A percentile compares a stretch with the other conserved stretches of the same genome.
Evolutionary conservation across 2,113 vertebrate genomes (phyloP).

Genomic region (Azemiops feae): DNA sequence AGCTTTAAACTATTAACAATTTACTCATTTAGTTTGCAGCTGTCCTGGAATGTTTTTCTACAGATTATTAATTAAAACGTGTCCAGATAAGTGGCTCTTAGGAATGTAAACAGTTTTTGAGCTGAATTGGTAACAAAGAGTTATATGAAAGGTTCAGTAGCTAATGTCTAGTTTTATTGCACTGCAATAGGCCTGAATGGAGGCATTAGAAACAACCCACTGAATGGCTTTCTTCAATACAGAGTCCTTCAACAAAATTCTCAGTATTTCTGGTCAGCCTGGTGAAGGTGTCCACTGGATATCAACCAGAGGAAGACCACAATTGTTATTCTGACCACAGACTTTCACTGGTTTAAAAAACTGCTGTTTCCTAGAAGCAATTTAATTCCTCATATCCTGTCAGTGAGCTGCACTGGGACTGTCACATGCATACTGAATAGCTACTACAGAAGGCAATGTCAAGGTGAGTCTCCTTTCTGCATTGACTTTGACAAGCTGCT

Average conservation of each 20-base stretch:
- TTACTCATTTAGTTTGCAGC: slow-evolving; percentile 11
- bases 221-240: background rate
- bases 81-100: slow-evolving; percentile 35
- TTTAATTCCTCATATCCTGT: slow-evolving; percentile 32
- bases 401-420: slow-evolving; percentile 10
- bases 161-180: slow-evolving; percentile 10
- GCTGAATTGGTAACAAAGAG: slow-evolving; percentile 16
- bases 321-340: slow-evolving; percentile 33
- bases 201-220: slow-evolving; percentile 20
- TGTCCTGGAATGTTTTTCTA: slow-evolving; percentile 27
- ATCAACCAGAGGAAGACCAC: background rate
- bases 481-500: slow-evolving; percentile 48
- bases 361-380: slow-evolving; percentile 37
- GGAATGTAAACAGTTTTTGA: slow-evolving; percentile 52
- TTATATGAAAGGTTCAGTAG: background rate
- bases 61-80: slow-evolving; percentile 29
- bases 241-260: background rate
- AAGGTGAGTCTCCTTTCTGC: slow-evolving; percentile 32
- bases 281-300: background rate
- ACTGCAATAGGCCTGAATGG: slow-evolving; percentile 28
- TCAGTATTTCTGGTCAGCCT: background rate
- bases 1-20: background rate
- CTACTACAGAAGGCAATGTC: slow-evolving; percentile 12
- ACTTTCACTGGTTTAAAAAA: slow-evolving; percentile 39
- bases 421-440: slow-evolving; percentile 38